Conservation (phyloP, 1,140 invertebrate genomes). For the Micrasema longulum region DNA sequence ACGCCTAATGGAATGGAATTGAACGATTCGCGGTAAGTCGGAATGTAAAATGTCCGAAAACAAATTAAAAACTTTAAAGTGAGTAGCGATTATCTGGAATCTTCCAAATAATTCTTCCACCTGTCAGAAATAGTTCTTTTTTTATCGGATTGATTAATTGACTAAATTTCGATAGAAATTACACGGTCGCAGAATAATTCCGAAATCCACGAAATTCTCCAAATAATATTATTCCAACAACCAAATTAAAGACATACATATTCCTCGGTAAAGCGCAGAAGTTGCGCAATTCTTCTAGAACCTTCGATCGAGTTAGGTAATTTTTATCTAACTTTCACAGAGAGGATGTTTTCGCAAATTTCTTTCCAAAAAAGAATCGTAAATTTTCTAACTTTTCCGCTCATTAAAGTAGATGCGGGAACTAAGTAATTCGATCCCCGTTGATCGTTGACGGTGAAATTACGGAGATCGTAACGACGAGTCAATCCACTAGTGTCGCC, state of each 20-base stretch:
- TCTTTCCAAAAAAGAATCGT: constrained; percentile 12
- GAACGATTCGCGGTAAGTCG: neutral
- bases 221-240: too few relatives aligned
- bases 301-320: constrained; percentile 6
- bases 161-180: too few relatives aligned
- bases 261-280: neutral
- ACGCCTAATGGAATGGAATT: constrained; percentile 17
- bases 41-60: constrained; percentile 7
- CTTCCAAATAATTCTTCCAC: constrained; percentile 1
- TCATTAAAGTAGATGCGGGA: too few relatives aligned
- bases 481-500: neutral
- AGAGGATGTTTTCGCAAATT: constrained; percentile 15
- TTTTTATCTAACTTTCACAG: neutral
- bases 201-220: too few relatives aligned
- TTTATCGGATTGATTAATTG: too few relatives aligned
- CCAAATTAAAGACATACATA: too few relatives aligned
- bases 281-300: neutral
- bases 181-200: too few relatives aligned
- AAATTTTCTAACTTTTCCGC: constrained; percentile 13
- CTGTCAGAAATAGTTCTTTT: neutral
- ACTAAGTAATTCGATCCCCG: too few relatives aligned
- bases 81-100: neutral
- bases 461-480: neutral
- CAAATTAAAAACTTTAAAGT: neutral
- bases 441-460: too few relatives aligned